Base-by-base conservation (phyloP, 2,888 invertebrate species). In the Hanleya hanleyi region DNA sequence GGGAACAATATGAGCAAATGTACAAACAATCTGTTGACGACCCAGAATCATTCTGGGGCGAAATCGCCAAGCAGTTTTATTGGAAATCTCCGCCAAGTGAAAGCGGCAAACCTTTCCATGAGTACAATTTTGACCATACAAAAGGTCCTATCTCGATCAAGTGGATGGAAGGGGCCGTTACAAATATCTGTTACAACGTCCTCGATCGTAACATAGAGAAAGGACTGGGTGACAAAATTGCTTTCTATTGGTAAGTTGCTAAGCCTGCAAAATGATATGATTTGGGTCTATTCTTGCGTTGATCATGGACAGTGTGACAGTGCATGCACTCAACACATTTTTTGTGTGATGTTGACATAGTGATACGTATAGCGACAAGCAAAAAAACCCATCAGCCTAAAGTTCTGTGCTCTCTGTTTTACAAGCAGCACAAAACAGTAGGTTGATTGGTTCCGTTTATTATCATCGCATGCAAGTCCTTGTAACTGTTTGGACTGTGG, bases 131-230 rank as follows among this genome's bases (percentile, higher is more conserved):
- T 89, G 95, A 99, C 91, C 91, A 95, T 66, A 78, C 93, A 79
- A 95, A 96, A 90, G 99, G 99, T 67, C 95, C 95, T 15, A 94
- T 99, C 83, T 96, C 93, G 84, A 95, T 97, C 62, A 96, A 96
- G 91, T 99, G 97, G 96, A 94, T 99, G 94, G 95, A 96, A 86
- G 98, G 97, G 12, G 96, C 96, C 4, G 94, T 95, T 47, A 99
- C 98, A 50, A 99, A 99, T 91, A 94, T 99, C 78, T 96, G 96
- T 89, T 99, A 97, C 92, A 99, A 99, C 92, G 93, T 96, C 68
- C 92, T 99, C 83, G 99, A 99, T 91, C 94, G 96, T 78, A 96
- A 97, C 91, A 94, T 99, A 70, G 94, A 95, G 86, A 95, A 94
- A 83, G 97, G 97, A 22, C 92, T 95, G 77, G 98, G 97, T 36